phyloP scores from a whole-genome alignment of 2,797 vertebrate species.

The Platalea minor region DNA sequence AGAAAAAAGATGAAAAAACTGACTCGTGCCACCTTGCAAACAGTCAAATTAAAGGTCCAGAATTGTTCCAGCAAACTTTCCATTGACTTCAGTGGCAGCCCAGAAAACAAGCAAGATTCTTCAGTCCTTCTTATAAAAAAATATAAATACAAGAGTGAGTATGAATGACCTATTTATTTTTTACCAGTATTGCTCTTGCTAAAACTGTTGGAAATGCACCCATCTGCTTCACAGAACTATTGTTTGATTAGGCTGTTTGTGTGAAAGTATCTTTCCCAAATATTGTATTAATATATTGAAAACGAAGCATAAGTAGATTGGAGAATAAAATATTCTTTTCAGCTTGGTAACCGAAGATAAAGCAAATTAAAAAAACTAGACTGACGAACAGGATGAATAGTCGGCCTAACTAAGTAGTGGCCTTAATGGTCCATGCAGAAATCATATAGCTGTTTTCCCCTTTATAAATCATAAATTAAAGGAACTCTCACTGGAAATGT shows the following conservation, averaged over 20 bases:
- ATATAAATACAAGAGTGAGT: neutral
- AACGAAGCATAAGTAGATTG: neutral
- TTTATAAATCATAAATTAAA: constrained; percentile 18
- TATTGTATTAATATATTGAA: neutral
- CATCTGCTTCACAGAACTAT: neutral
- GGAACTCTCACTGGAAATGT: neutral
- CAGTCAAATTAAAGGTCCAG: constrained; percentile 21
- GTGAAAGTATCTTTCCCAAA: neutral
- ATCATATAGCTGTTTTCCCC: neutral
- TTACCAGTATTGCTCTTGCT: neutral
- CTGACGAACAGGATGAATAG: neutral
- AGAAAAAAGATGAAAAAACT: neutral
- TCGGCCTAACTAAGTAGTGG: neutral
- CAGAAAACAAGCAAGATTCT: neutral
- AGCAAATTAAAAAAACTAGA: neutral
- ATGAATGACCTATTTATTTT: constrained; percentile 19
- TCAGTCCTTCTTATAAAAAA: neutral
- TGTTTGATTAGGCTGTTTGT: neutral
- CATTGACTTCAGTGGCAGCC: neutral
- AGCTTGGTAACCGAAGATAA: neutral
- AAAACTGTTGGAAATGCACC: neutral
- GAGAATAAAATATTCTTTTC: neutral
- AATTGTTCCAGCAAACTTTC: constrained; percentile 5
- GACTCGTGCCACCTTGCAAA: neutral
- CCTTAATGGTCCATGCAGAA: neutral